These are phyloP conservation scores for Drosophila sechellia DNA, from an alignment of 1,140 invertebrate genomes.

Conservation along the genomic window DNA sequence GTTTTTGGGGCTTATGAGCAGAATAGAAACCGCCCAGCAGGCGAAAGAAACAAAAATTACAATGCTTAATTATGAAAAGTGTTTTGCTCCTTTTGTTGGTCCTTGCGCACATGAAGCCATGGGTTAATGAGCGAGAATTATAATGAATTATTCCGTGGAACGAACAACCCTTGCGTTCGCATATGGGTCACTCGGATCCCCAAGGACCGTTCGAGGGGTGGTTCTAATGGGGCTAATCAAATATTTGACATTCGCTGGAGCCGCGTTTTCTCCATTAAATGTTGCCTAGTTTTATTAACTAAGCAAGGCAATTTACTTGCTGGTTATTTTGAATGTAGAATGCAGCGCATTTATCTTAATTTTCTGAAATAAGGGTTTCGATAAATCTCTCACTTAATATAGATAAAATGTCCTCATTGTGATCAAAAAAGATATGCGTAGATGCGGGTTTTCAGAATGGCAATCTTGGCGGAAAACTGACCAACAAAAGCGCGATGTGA, in stretches of 20 bases:
- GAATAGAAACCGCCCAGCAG: constrained; percentile 1
- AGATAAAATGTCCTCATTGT: too few species aligned
- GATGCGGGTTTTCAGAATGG: too few species aligned
- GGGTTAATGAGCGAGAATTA: constrained; percentile 77
- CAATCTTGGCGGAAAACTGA: too few species aligned
- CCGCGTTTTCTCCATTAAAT: constrained; percentile 27
- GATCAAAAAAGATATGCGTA: too few species aligned
- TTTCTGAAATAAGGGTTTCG: constrained; percentile 30
- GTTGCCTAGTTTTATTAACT: constrained; percentile 18
- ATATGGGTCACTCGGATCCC: constrained; percentile 60
- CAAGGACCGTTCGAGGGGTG: constrained; percentile 19
- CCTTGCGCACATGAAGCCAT: constrained; percentile 42
- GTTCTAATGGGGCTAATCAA: constrained; percentile 77
- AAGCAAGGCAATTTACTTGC: not conserved
- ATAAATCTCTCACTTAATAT: too few species aligned
- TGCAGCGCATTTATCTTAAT: not conserved
- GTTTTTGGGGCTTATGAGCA: constrained; percentile 9
- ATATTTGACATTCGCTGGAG: constrained; percentile 73
- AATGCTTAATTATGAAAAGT: constrained; percentile 80
- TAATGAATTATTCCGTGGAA: constrained; percentile 67
- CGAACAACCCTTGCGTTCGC: constrained; percentile 51
- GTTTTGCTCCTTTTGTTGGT: constrained; percentile 54
- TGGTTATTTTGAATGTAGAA: not conserved
- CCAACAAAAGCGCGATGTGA: too few species aligned
- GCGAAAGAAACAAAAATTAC: constrained; percentile 73